Evolutionary conservation across 2,888 invertebrate genomes (phyloP).

Genomic region (Stomorhina lunata): DNA sequence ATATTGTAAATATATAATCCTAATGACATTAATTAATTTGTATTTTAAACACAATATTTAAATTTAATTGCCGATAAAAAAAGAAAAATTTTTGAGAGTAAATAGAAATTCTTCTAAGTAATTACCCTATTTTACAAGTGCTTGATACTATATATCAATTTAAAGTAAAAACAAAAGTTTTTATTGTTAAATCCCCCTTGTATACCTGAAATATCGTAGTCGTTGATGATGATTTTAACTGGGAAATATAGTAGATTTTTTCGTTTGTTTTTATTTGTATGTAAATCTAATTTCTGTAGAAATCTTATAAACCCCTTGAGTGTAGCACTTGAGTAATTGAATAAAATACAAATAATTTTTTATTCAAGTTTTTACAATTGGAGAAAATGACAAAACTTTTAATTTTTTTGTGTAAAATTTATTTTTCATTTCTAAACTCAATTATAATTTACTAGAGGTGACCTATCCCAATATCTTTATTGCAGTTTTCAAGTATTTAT

Average conservation of each 20-base stretch:
- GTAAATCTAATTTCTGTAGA: background rate
- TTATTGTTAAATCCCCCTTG: background rate
- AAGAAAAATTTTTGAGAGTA: too few species aligned
- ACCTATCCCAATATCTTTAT: constrained; percentile 43
- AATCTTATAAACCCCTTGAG: too few species aligned
- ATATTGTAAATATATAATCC: too few species aligned
- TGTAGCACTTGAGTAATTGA: constrained; percentile 21
- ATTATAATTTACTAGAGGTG: constrained; percentile 57
- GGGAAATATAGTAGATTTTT: background rate
- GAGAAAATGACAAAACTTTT: background rate
- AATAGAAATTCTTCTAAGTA: too few species aligned
- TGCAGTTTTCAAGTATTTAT: too few species aligned
- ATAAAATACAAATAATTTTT: background rate
- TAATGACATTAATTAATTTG: too few species aligned
- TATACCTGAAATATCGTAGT: background rate
- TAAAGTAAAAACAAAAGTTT: too few species aligned
- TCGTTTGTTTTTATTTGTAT: background rate
- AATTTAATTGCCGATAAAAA: too few species aligned
- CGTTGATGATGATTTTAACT: background rate
- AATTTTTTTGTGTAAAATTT: background rate
- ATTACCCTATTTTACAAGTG: too few species aligned
- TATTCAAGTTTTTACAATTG: background rate
- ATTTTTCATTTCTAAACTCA: constrained; percentile 6
- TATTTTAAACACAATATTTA: too few species aligned
- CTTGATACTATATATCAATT: too few species aligned